A percentile compares a stretch with the other conserved stretches of the same genome.
Conservation (phyloP, 1,140 invertebrate genomes). For the Temnothorax nylanderi region DNA sequence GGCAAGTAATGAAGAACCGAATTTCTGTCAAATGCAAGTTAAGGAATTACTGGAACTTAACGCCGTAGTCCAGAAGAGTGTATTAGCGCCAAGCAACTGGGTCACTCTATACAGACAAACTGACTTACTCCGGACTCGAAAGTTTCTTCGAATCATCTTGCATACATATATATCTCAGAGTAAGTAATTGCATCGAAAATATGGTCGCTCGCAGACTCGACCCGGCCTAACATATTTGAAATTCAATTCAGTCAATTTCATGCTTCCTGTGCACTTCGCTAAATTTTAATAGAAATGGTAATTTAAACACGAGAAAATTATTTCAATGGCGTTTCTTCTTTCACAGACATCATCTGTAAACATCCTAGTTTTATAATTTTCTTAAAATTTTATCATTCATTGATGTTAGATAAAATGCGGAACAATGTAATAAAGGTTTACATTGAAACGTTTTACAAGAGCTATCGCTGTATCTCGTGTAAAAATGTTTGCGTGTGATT, state of each 20-base stretch:
- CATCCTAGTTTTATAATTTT: neutral
- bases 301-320: neutral
- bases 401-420: neutral
- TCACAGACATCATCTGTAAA: neutral
- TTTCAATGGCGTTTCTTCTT: neutral
- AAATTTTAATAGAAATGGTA: constrained; percentile 3
- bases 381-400: neutral
- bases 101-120: constrained; percentile 69
- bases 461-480: neutral
- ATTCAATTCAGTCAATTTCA: neutral
- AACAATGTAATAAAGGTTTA: neutral
- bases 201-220: neutral
- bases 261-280: neutral
- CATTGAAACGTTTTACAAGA: neutral
- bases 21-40: constrained; percentile 63
- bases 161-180: neutral
- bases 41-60: constrained; percentile 61
- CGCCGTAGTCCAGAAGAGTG: constrained; percentile 56
- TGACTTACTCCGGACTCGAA: constrained; percentile 59
- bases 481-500: neutral
- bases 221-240: neutral
- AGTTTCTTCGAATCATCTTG: constrained; percentile 57
- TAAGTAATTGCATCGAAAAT: constrained; percentile 43
- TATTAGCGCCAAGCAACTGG: constrained; percentile 69
- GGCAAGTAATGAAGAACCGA: constrained; percentile 20